Conservation (phyloP, 2,888 invertebrate genomes). For the Plutella xylostella region DNA sequence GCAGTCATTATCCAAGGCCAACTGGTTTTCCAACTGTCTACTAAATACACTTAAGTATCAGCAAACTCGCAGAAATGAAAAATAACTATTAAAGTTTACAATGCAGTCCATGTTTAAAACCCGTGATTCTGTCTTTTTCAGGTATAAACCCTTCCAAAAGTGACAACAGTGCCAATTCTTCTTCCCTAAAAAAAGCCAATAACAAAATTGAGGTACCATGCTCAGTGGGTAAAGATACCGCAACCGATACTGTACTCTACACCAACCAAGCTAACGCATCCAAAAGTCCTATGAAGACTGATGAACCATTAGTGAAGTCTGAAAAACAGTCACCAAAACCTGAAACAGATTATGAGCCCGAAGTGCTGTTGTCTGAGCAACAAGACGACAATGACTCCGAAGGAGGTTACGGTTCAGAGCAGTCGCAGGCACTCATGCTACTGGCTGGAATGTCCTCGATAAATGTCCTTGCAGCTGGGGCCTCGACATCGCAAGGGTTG, state of each 20-base stretch:
- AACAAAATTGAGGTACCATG: conserved; percentile 32
- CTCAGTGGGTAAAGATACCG: conserved; percentile 40
- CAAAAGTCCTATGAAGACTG: conserved; percentile 50
- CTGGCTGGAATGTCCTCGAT: conserved; percentile 53
- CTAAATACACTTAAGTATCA: too few species aligned
- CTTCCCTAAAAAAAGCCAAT: conserved; percentile 37
- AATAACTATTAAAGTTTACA: too few species aligned
- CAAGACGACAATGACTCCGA: conserved; percentile 50
- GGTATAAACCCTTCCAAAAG: conserved; percentile 61
- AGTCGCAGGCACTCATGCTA: conserved; percentile 47
- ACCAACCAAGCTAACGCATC: conserved; percentile 33
- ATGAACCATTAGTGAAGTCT: conserved; percentile 47
- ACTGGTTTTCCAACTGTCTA: too few species aligned
- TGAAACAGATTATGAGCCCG: conserved; percentile 60
- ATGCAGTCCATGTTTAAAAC: neutral
- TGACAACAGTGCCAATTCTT: conserved; percentile 42
- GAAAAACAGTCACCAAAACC: conserved; percentile 59
- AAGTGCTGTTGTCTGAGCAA: conserved; percentile 57
- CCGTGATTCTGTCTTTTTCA: conserved; percentile 28
- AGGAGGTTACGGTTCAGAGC: conserved; percentile 41
- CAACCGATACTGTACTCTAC: conserved; percentile 33
- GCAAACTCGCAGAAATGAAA: too few species aligned
- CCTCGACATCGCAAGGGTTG: conserved; percentile 52
- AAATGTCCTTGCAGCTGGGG: conserved; percentile 35
- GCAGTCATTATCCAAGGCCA: too few species aligned